Percentiles rank a stretch among this genome's conserved stretches.
phyloP scores from a whole-genome alignment of 2,888 invertebrate species.

The Axea sp. region DNA sequence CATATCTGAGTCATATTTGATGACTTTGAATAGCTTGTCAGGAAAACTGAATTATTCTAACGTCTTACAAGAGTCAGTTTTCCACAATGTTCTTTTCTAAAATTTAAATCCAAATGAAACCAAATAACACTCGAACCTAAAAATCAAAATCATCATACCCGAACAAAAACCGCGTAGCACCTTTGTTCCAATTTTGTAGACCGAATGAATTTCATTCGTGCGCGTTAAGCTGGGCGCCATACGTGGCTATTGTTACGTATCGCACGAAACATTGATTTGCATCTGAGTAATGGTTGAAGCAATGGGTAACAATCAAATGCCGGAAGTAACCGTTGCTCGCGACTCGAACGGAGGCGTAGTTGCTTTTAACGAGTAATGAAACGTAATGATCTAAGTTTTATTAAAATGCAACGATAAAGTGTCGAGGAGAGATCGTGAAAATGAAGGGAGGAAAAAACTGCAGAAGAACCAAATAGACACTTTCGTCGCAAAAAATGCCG shows the following conservation, averaged over 20 bases:
- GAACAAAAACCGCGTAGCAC: too few relatives aligned
- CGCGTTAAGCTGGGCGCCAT: neutral
- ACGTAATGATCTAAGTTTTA: slow-evolving; percentile 52
- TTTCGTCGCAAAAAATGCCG: slow-evolving; percentile 12
- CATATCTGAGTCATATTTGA: too few relatives aligned
- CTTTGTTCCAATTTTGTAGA: too few relatives aligned
- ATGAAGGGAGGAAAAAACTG: neutral
- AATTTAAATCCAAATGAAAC: too few relatives aligned
- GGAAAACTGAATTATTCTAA: too few relatives aligned
- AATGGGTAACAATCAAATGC: slow-evolving; percentile 23
- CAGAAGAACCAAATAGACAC: slow-evolving; percentile 18
- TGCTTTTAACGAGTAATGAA: slow-evolving; percentile 55
- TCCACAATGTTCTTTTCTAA: too few relatives aligned
- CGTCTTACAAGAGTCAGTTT: too few relatives aligned
- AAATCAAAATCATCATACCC: too few relatives aligned
- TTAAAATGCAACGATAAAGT: slow-evolving; percentile 44
- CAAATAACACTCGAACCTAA: too few relatives aligned
- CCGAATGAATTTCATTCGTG: neutral
- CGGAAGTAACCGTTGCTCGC: slow-evolving; percentile 43
- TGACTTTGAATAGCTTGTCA: too few relatives aligned
- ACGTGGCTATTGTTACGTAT: slow-evolving; percentile 27
- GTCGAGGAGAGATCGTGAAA: neutral
- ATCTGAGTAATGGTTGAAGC: slow-evolving; percentile 34
- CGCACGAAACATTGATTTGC: slow-evolving; percentile 42
- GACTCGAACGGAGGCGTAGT: slow-evolving; percentile 23